phyloP scores from a whole-genome alignment of 2,113 vertebrate genomes.

The Varanus komodoensis region DNA sequence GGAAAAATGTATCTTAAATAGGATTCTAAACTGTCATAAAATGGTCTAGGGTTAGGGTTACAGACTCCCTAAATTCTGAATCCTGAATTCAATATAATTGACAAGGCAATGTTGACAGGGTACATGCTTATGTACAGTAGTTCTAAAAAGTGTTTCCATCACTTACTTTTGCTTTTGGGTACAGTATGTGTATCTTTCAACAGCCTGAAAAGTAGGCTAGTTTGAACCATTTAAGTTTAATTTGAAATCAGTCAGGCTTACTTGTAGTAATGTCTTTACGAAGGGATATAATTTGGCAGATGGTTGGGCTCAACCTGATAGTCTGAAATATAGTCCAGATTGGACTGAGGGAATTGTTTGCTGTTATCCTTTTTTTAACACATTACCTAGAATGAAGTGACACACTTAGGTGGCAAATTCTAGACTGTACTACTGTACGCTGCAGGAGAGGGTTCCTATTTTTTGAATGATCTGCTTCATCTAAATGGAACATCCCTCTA shows the following conservation, averaged over 20 bases:
- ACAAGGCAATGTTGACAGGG: neutral
- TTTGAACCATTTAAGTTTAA: neutral
- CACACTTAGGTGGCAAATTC: neutral
- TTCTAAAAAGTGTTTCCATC: neutral
- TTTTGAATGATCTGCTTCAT: neutral
- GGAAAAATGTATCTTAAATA: neutral
- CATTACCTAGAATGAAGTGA: neutral
- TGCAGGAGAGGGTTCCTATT: neutral
- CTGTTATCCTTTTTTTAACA: neutral
- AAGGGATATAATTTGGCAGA: conserved; percentile 1
- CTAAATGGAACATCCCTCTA: neutral
- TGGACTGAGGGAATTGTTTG: neutral
- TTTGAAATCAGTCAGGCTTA: neutral
- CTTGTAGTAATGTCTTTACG: neutral
- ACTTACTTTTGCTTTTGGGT: neutral
- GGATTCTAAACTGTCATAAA: neutral
- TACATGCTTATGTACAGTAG: neutral
- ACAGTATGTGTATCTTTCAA: neutral
- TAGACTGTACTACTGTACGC: neutral
- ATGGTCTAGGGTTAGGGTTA: neutral
- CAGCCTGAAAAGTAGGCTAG: neutral
- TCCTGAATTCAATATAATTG: neutral
- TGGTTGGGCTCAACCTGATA: neutral
- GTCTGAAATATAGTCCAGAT: neutral
- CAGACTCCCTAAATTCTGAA: neutral